Evolutionary conservation across 2,888 invertebrate species (phyloP).

Genomic region (Sphinx pinastri): DNA sequence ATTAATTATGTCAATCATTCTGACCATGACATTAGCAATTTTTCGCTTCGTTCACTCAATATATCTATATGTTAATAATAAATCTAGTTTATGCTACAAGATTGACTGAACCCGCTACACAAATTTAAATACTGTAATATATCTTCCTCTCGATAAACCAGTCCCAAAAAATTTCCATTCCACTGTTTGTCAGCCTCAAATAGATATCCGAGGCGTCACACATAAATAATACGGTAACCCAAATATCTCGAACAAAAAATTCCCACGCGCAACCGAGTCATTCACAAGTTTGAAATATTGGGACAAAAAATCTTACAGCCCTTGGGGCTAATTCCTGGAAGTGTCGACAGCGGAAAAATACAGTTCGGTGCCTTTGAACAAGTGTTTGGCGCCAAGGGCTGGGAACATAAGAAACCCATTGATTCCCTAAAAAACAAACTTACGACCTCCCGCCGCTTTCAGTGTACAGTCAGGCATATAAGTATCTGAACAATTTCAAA

Average conservation of each 20-base stretch:
- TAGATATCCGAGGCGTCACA: constrained; percentile 11
- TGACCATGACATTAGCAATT: constrained; percentile 44
- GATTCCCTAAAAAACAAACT: constrained; percentile 36
- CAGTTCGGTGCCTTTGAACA: constrained; percentile 42
- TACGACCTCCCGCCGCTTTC: neutral
- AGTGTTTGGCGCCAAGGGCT: constrained; percentile 47
- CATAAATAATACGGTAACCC: constrained; percentile 23
- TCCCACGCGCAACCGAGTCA: constrained; percentile 43
- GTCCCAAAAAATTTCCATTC: constrained; percentile 31
- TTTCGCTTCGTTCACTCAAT: constrained; percentile 25
- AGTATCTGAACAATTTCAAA: too few species aligned
- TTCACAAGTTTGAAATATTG: constrained; percentile 45
- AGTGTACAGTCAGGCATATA: neutral
- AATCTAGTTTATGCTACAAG: constrained; percentile 10
- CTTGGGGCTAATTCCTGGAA: constrained; percentile 52
- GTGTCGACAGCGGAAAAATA: constrained; percentile 47
- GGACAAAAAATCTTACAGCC: constrained; percentile 38
- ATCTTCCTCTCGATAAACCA: constrained; percentile 30
- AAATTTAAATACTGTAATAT: constrained; percentile 29
- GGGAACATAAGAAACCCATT: constrained; percentile 44
- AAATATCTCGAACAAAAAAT: constrained; percentile 32
- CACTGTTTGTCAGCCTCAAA: constrained; percentile 30
- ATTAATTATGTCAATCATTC: constrained; percentile 35
- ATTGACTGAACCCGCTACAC: neutral
- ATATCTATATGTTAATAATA: constrained; percentile 6